A percentile compares a stretch with the other conserved stretches of the same genome.
Conservation (phyloP, 2,113 vertebrate genomes). For the Diphyllodes magnificus region DNA sequence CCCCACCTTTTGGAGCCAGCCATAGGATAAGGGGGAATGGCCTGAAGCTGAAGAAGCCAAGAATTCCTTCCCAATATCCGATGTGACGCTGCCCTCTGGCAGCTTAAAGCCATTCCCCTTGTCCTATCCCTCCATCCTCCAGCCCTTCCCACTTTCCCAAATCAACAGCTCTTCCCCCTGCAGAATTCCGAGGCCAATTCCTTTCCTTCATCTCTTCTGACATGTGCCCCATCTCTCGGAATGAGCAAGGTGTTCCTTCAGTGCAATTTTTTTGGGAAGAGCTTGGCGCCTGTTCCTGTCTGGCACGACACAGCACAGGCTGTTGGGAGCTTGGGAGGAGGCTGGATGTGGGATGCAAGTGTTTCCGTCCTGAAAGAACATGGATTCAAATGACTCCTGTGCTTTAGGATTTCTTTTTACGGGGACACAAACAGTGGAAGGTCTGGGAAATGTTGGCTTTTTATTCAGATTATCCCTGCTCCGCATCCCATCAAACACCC, state of each 20-base stretch:
- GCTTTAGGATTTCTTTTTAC: background rate
- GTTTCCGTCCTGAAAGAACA: background rate
- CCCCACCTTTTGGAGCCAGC: no score
- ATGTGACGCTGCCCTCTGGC: background rate
- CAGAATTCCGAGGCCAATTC: background rate
- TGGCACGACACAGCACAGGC: conserved; percentile 4
- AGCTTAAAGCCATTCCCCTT: no score
- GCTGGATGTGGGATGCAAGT: background rate
- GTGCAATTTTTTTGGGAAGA: conserved; percentile 28
- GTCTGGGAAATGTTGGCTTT: background rate
- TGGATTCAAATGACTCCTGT: background rate
- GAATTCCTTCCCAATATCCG: background rate
- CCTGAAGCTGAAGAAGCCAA: fast-evolving
- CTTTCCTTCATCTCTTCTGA: background rate
- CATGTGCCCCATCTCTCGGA: conserved; percentile 32
- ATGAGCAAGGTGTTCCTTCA: conserved; percentile 50
- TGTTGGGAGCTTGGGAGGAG: background rate
- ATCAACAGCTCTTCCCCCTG: background rate
- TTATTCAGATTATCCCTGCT: background rate
- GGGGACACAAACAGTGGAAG: background rate
- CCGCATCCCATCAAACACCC: background rate
- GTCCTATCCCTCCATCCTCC: background rate
- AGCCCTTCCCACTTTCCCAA: background rate
- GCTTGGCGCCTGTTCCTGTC: conserved; percentile 30
- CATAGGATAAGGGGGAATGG: fast-evolving